Conservation (phyloP, 2,797 vertebrate genomes). For the Xenopus petersii region DNA sequence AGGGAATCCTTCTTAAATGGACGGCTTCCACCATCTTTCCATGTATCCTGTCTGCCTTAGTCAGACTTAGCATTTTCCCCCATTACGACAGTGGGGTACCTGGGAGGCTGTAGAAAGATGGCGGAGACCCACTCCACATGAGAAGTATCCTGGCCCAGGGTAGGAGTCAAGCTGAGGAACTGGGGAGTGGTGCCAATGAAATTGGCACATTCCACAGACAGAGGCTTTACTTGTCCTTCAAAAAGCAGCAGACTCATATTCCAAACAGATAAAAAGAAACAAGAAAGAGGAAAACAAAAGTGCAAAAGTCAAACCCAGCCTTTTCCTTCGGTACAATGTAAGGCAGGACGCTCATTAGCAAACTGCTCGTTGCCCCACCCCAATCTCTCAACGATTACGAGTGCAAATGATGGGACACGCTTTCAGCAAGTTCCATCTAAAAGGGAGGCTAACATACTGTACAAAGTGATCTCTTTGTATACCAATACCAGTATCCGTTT, state of each 20-base stretch:
- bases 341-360: slow-evolving; percentile 62
- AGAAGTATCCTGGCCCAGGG: too few species aligned
- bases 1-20: too few species aligned
- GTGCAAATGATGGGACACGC: slow-evolving; percentile 50
- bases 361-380: slow-evolving; percentile 60
- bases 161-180: too few species aligned
- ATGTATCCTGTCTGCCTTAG: too few species aligned
- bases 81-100: too few species aligned
- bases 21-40: too few species aligned
- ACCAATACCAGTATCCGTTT: slow-evolving; percentile 79
- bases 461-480: slow-evolving; percentile 74
- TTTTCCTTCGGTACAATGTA: slow-evolving; percentile 51
- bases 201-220: too few species aligned
- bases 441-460: slow-evolving; percentile 58
- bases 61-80: too few species aligned
- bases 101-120: too few species aligned
- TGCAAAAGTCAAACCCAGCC: slow-evolving; percentile 60
- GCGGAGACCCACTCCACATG: too few species aligned
- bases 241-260: slow-evolving; percentile 48
- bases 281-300: slow-evolving; percentile 57
- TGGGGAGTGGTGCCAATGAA: too few species aligned
- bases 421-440: slow-evolving; percentile 38
- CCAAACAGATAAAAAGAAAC: slow-evolving; percentile 15
- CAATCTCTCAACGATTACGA: slow-evolving; percentile 52
- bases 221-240: slow-evolving; percentile 17